Evolutionary conservation across 2,888 invertebrate species (phyloP).

Genomic region (Dorcus parallelipipedus): DNA sequence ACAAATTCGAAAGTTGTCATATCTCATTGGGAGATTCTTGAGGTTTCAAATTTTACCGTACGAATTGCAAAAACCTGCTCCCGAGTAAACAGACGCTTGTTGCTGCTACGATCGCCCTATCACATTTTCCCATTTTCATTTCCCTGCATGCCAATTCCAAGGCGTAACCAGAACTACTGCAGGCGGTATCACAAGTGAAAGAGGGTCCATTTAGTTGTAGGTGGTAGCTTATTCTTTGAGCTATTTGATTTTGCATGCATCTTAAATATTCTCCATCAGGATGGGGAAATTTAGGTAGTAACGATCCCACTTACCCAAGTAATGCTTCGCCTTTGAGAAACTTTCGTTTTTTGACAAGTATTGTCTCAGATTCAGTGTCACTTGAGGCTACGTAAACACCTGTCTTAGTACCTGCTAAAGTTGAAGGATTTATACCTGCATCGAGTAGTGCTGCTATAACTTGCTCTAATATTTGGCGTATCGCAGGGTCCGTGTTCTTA

Average conservation of each 20-base stretch:
- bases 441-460: constrained; percentile 58
- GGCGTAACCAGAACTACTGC: constrained; percentile 88
- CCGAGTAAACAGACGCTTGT: no score
- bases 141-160: constrained; percentile 76
- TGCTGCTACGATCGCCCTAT: constrained; percentile 86
- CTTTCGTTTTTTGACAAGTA: constrained; percentile 46
- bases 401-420: constrained; percentile 66
- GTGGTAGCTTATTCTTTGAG: constrained; percentile 67
- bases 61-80: no score
- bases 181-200: constrained; percentile 86
- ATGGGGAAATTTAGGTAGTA: no score
- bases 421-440: constrained; percentile 63
- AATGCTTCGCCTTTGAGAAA: no score
- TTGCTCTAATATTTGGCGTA: constrained; percentile 57
- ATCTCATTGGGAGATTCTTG: no score
- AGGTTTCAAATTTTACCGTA: no score
- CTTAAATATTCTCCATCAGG: no score
- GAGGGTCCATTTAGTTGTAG: constrained; percentile 88
- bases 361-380: constrained; percentile 66
- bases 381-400: constrained; percentile 78
- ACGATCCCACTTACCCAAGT: no score
- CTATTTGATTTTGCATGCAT: neutral
- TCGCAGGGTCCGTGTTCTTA: constrained; percentile 55
- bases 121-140: constrained; percentile 76
- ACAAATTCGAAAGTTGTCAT: neutral